Percentiles rank a stretch among this genome's conserved stretches.
phyloP scores from a whole-genome alignment of 2,888 invertebrate species.

The Tachina lurida region DNA sequence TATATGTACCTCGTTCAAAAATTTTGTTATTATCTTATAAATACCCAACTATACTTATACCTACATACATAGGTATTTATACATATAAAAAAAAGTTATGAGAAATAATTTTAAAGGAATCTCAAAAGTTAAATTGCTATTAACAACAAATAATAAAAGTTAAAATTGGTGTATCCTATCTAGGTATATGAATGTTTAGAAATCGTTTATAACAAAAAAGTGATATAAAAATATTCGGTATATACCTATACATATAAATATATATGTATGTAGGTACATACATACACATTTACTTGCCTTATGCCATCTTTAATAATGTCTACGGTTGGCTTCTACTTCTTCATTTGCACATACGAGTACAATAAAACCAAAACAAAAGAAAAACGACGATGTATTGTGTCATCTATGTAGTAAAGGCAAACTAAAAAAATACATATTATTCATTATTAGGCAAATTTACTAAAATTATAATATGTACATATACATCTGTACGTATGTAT shows the following conservation, averaged over 20 bases:
- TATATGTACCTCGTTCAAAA: background rate
- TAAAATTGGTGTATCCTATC: too few species aligned
- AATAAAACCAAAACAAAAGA: constrained; percentile 34
- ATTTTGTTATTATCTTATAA: too few species aligned
- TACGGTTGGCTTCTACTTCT: constrained; percentile 56
- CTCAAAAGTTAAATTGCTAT: too few species aligned
- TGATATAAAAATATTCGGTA: too few species aligned
- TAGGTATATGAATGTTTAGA: too few species aligned
- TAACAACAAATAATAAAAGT: too few species aligned
- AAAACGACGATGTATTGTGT: constrained; percentile 35
- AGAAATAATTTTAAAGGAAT: too few species aligned
- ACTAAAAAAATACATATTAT: constrained; percentile 14
- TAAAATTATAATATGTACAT: constrained; percentile 12
- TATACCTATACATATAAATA: background rate
- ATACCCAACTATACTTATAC: too few species aligned
- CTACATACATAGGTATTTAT: too few species aligned
- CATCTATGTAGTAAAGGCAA: constrained; percentile 32
- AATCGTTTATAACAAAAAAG: too few species aligned
- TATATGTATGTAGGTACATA: background rate
- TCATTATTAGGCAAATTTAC: constrained; percentile 4
- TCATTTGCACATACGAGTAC: constrained; percentile 48
- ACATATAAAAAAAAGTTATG: too few species aligned
- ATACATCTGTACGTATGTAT: background rate
- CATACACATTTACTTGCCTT: background rate
- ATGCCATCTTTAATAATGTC: constrained; percentile 63